phyloP scores from a whole-genome alignment of 53 echinoderm and acorn worm species.

The Luidia sarsii region DNA sequence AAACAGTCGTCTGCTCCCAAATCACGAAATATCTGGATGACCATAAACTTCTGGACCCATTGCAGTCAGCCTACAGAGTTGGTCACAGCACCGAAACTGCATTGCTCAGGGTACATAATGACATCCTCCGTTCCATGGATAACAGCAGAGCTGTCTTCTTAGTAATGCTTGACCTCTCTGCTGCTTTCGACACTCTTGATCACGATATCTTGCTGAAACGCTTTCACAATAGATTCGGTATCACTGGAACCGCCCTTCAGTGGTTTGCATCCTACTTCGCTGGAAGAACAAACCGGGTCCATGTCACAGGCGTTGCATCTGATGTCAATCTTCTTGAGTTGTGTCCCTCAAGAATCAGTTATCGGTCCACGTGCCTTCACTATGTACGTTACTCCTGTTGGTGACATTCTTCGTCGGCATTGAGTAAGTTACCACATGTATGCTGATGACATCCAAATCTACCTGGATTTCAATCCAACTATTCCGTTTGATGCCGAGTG shows the following conservation, averaged over 20 bases:
- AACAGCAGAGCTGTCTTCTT: neutral
- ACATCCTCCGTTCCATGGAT: conserved; percentile 6
- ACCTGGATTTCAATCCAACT: neutral
- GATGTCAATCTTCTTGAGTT: neutral
- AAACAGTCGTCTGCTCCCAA: conserved; percentile 26
- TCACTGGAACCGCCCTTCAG: conserved; percentile 10
- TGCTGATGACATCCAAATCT: conserved; percentile 9
- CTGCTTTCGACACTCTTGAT: neutral
- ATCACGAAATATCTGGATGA: conserved; percentile 17
- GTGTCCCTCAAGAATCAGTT: neutral
- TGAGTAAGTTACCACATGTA: neutral
- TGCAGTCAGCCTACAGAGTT: conserved; percentile 40
- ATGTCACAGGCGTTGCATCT: neutral
- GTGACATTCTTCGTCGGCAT: neutral
- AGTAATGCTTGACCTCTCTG: conserved; percentile 3
- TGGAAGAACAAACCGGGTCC: neutral
- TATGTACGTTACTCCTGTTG: neutral
- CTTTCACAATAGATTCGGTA: conserved; percentile 5
- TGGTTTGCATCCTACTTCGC: conserved; percentile 2
- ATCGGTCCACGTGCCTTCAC: conserved; percentile 1
- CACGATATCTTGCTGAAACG: conserved; percentile 1
- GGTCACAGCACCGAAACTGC: conserved; percentile 13
- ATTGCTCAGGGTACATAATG: conserved; percentile 10
- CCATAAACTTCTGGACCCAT: conserved; percentile 10
- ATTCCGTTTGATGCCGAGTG: conserved; percentile 8